Evolutionary conservation across 2,113 vertebrate genomes (phyloP).

Genomic region (Phrynocephalus versicolor): DNA sequence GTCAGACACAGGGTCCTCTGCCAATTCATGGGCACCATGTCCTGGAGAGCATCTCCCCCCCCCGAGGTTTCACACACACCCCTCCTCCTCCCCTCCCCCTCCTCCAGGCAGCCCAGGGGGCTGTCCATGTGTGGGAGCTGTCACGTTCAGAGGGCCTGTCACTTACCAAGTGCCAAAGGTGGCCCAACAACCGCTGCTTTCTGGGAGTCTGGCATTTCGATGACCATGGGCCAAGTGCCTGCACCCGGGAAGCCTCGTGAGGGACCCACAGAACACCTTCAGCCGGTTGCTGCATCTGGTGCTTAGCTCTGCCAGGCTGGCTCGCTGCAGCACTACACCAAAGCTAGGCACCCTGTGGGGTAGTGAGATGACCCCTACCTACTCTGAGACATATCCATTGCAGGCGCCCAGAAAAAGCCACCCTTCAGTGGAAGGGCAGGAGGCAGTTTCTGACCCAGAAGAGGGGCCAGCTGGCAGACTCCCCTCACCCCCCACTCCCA

Average conservation of each 20-base stretch:
- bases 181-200: background rate
- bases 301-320: background rate
- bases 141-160: background rate
- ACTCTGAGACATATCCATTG: background rate
- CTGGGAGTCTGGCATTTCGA: background rate
- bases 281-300: background rate
- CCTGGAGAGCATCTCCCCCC: too few species aligned
- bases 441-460: background rate
- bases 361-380: fast-evolving
- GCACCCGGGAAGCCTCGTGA: background rate
- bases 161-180: background rate
- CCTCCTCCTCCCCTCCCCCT: too few species aligned
- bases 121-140: background rate
- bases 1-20: too few species aligned
- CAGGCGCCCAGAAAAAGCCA: slow-evolving; percentile 1
- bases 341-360: background rate
- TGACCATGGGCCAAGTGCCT: background rate
- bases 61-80: too few species aligned
- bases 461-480: background rate
- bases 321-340: background rate
- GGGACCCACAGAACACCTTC: background rate
- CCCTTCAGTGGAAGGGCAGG: slow-evolving; percentile 27
- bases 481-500: background rate
- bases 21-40: too few species aligned
- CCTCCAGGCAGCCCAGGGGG: background rate